phyloP scores from a whole-genome alignment of 2,888 invertebrate species.

The Acleris emargana region DNA sequence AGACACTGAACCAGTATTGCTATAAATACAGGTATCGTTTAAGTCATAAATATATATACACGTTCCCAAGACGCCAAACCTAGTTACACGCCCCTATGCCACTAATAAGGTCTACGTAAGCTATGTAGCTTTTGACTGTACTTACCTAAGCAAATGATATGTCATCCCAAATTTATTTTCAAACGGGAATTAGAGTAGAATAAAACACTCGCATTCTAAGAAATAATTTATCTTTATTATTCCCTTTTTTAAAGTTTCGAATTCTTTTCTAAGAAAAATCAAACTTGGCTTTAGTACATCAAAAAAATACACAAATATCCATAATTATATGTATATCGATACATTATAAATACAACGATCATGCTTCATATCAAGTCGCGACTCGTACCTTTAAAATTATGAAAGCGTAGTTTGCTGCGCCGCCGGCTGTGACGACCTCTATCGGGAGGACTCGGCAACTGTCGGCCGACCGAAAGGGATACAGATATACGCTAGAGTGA shows the following conservation, averaged over 20 bases:
- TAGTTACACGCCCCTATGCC: no score
- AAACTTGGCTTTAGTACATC: conserved; percentile 82
- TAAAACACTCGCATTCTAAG: conserved; percentile 71
- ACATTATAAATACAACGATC: conserved; percentile 71
- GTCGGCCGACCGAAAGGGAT: neutral
- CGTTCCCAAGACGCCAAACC: no score
- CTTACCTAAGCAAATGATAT: no score
- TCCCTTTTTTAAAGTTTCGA: conserved; percentile 78
- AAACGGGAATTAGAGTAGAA: no score
- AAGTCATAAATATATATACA: no score
- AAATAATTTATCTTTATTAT: conserved; percentile 82
- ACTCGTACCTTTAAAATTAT: conserved; percentile 58
- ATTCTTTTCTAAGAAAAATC: conserved; percentile 81
- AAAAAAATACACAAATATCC: conserved; percentile 82
- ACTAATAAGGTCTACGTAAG: no score
- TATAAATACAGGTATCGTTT: no score
- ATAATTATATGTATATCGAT: conserved; percentile 62
- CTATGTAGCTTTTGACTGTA: no score
- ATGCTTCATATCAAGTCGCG: conserved; percentile 56
- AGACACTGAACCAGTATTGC: no score
- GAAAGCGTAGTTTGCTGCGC: conserved; percentile 55
- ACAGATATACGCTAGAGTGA: neutral
- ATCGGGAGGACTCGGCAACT: neutral
- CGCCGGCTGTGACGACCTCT: conserved; percentile 25
- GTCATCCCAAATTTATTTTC: no score